Conservation (phyloP, 2,113 vertebrate genomes). For the Cnemophilus loriae region DNA sequence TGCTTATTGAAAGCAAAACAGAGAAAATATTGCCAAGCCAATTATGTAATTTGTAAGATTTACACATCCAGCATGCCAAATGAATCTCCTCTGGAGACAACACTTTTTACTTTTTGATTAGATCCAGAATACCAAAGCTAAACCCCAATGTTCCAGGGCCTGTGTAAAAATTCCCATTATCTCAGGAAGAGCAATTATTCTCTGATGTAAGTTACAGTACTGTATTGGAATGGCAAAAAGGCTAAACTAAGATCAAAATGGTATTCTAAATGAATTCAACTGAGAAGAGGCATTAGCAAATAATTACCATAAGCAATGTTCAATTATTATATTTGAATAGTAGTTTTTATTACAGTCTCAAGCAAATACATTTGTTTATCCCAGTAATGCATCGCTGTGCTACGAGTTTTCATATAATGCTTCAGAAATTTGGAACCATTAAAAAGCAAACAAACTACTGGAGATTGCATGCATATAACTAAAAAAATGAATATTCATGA, state of each 20-base stretch:
- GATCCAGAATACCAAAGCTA: neutral
- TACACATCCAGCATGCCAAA: neutral
- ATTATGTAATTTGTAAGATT: neutral
- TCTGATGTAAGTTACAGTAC: neutral
- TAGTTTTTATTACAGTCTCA: neutral
- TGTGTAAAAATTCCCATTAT: slow-evolving; percentile 18
- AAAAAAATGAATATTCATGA: neutral
- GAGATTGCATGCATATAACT: neutral
- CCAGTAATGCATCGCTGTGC: neutral
- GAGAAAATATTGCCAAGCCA: neutral
- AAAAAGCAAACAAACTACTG: neutral
- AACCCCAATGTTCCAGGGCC: neutral
- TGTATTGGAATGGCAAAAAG: slow-evolving; percentile 19
- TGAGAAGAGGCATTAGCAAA: neutral
- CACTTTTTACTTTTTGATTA: slow-evolving; percentile 15
- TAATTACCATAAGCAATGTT: neutral
- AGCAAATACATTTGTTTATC: slow-evolving; percentile 16
- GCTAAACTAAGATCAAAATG: neutral
- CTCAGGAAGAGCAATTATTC: slow-evolving; percentile 32
- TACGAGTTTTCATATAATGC: neutral
- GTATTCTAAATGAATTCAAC: neutral
- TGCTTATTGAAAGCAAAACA: neutral
- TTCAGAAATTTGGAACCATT: neutral
- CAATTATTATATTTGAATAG: slow-evolving; percentile 18
- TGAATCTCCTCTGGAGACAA: neutral